A percentile compares a stretch with the other conserved stretches of the same genome.
Evolutionary conservation across 2,113 vertebrate genomes (phyloP).

Genomic region (Chelonoidis abingdonii): DNA sequence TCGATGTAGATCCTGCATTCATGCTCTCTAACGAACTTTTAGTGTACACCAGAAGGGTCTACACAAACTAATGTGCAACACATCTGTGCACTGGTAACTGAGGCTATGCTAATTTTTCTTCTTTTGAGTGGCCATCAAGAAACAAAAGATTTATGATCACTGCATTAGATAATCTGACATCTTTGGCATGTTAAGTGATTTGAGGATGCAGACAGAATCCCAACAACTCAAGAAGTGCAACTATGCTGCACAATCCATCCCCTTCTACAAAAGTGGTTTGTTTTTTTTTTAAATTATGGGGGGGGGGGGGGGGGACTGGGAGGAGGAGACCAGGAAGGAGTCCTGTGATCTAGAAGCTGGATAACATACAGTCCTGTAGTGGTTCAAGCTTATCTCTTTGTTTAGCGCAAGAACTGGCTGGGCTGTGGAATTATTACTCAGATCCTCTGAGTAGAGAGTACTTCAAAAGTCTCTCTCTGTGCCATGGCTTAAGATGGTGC

Average conservation of each 20-base stretch:
- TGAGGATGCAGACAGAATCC: not conserved
- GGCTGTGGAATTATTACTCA: not conserved
- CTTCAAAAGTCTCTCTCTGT: not conserved
- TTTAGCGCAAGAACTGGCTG: accelerated
- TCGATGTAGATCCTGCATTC: not conserved
- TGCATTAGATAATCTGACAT: not conserved
- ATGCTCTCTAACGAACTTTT: not conserved
- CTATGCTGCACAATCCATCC: not conserved
- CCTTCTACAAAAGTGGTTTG: too few species aligned
- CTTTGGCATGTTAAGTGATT: not conserved
- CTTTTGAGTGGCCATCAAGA: not conserved
- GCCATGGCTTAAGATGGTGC: not conserved
- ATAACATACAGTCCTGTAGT: not conserved
- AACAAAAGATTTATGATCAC: not conserved
- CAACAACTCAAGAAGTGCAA: not conserved
- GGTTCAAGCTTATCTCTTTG: accelerated
- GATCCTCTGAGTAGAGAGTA: not conserved
- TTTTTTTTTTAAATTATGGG: too few species aligned
- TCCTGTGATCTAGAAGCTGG: not conserved
- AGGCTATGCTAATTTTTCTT: not conserved
- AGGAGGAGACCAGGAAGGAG: not conserved
- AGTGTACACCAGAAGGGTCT: too few species aligned
- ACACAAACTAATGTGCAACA: too few species aligned
- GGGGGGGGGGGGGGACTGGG: too few species aligned
- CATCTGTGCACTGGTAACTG: not conserved